These are phyloP conservation scores for Coptotermes formosanus DNA, from an alignment of 1,140 invertebrate genomes.

Conservation along the genomic window DNA sequence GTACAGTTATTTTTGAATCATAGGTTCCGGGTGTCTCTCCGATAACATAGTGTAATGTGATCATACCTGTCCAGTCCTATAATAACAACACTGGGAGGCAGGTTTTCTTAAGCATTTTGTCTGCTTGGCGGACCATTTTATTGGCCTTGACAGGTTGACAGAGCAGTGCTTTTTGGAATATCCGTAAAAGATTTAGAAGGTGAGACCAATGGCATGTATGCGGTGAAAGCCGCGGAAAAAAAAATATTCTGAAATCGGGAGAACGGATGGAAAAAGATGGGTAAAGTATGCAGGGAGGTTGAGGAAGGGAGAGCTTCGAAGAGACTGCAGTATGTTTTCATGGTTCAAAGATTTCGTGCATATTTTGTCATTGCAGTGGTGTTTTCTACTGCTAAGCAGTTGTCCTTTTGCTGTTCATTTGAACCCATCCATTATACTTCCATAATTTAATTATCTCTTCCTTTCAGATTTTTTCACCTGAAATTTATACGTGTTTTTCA, in stretches of 20 bases:
- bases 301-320: neutral
- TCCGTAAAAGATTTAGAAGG: constrained; percentile 7
- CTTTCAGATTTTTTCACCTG: no score
- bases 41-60: no score
- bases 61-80: neutral
- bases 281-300: neutral
- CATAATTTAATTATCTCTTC: no score
- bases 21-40: no score
- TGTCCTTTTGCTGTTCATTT: neutral
- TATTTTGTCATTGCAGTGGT: neutral
- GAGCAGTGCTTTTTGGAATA: neutral
- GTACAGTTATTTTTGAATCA: no score
- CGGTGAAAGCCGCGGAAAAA: neutral
- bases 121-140: constrained; percentile 1
- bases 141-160: neutral
- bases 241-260: neutral
- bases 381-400: neutral
- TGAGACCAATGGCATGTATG: neutral
- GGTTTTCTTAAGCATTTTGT: neutral
- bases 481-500: no score
- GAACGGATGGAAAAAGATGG: neutral
- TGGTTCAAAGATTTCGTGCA: neutral
- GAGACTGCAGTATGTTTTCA: neutral
- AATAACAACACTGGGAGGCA: neutral
- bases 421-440: neutral